Conservation (phyloP, 2,797 vertebrate genomes). For the Dermochelys coriacea region DNA sequence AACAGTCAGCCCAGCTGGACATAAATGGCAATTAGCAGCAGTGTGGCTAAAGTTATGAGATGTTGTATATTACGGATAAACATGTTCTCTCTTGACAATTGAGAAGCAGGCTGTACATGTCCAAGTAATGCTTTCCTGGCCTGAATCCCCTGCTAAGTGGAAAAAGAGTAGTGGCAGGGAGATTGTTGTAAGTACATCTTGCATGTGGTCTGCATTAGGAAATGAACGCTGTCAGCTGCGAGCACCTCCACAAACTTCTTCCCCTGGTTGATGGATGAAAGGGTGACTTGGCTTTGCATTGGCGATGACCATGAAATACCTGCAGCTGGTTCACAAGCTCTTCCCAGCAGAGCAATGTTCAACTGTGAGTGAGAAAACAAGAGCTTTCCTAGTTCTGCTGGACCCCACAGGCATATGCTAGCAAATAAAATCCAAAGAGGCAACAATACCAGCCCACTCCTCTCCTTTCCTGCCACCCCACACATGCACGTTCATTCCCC, state of each 20-base stretch:
- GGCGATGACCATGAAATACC: conserved; percentile 73
- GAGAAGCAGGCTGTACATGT: too few relatives aligned
- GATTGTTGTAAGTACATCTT: too few relatives aligned
- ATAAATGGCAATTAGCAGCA: neutral
- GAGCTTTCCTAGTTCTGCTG: accelerated
- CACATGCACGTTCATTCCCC: too few relatives aligned
- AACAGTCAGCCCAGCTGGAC: neutral
- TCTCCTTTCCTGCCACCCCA: too few relatives aligned
- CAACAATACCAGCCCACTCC: too few relatives aligned
- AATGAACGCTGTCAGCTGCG: conserved; percentile 72
- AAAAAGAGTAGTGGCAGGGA: too few relatives aligned
- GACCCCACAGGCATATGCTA: neutral
- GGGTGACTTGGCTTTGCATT: conserved; percentile 74
- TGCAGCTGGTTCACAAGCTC: conserved; percentile 29
- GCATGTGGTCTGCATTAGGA: conserved; percentile 31
- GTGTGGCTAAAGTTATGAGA: neutral
- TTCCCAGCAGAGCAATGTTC: neutral
- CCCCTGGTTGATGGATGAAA: conserved; percentile 60
- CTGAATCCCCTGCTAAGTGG: too few relatives aligned
- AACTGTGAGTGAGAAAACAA: neutral
- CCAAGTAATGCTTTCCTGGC: too few relatives aligned
- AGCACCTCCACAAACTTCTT: conserved; percentile 66
- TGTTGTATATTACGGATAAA: neutral
- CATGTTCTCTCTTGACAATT: neutral
- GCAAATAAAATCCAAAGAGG: too few relatives aligned